A percentile compares a stretch with the other conserved stretches of the same genome.
Conservation (phyloP, 2,797 vertebrate species). For the Tapirus indicus region DNA sequence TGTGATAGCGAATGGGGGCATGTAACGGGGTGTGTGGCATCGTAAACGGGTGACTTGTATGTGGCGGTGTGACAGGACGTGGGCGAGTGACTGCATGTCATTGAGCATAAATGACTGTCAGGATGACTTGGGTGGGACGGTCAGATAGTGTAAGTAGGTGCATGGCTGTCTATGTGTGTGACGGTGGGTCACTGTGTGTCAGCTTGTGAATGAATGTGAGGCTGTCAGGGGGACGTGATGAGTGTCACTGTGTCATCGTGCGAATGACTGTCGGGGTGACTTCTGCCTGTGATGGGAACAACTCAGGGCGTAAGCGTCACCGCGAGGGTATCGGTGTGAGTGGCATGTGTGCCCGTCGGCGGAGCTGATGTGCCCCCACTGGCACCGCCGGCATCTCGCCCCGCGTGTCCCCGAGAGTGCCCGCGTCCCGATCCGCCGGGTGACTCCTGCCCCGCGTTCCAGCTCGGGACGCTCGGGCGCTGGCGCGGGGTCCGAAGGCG, state of each 20-base stretch:
- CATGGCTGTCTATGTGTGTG: not conserved
- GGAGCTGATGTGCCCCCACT: not conserved
- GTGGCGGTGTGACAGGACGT: not conserved
- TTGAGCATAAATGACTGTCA: not conserved
- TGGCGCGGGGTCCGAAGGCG: conserved; percentile 48
- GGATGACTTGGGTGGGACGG: conserved; percentile 54
- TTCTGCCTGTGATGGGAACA: conserved; percentile 16
- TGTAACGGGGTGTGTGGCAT: not conserved
- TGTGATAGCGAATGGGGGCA: conserved; percentile 31
- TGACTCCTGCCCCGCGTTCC: not conserved
- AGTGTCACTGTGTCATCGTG: conserved; percentile 41
- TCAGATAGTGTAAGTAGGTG: not conserved
- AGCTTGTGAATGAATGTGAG: not conserved
- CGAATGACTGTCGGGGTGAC: conserved; percentile 70
- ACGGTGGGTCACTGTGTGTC: not conserved
- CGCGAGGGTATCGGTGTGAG: not conserved
- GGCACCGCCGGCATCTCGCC: conserved; percentile 47
- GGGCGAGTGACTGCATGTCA: conserved; percentile 28
- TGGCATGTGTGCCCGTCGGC: conserved; percentile 67
- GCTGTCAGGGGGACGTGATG: not conserved
- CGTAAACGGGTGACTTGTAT: not conserved
- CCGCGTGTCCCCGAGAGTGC: not conserved
- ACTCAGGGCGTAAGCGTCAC: conserved; percentile 39
- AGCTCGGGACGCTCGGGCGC: conserved; percentile 11
- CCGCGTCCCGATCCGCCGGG: not conserved